Conservation (phyloP, 2,888 invertebrate genomes). For the Pilophorus perplexus region DNA sequence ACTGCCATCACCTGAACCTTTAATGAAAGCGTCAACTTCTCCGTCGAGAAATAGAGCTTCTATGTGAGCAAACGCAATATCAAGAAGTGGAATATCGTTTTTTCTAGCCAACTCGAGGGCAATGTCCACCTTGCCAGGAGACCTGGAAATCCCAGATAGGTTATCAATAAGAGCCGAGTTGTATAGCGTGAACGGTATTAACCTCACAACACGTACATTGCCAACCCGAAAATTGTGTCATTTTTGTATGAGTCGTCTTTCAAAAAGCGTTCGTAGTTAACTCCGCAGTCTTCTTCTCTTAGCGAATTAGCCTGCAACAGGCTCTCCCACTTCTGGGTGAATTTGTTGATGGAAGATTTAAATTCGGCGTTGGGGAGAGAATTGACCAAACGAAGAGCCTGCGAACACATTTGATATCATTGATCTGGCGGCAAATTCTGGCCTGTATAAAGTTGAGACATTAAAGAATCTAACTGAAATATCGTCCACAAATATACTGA, state of each 20-base stretch:
- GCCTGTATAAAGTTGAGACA: too few species aligned
- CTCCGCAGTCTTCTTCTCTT: constrained; percentile 51
- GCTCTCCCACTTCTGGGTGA: constrained; percentile 8
- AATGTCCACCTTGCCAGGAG: constrained; percentile 53
- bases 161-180: neutral
- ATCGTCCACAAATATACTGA: too few species aligned
- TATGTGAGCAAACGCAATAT: constrained; percentile 51
- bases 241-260: constrained; percentile 55
- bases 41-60: constrained; percentile 47
- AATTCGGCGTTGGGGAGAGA: neutral
- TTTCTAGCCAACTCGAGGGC: constrained; percentile 54
- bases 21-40: neutral
- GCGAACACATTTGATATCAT: too few species aligned
- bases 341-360: neutral
- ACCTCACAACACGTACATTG: constrained; percentile 55
- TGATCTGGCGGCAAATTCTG: too few species aligned
- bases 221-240: constrained; percentile 57
- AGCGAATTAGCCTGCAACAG: constrained; percentile 8
- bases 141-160: constrained; percentile 44
- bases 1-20: neutral
- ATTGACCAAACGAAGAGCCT: neutral
- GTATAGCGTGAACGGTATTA: neutral
- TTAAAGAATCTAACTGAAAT: too few species aligned
- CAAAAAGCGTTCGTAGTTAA: constrained; percentile 55
- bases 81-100: constrained; percentile 54